Evolutionary conservation across 2,888 invertebrate species (phyloP).

Genomic region (Malachius bipustulatus): DNA sequence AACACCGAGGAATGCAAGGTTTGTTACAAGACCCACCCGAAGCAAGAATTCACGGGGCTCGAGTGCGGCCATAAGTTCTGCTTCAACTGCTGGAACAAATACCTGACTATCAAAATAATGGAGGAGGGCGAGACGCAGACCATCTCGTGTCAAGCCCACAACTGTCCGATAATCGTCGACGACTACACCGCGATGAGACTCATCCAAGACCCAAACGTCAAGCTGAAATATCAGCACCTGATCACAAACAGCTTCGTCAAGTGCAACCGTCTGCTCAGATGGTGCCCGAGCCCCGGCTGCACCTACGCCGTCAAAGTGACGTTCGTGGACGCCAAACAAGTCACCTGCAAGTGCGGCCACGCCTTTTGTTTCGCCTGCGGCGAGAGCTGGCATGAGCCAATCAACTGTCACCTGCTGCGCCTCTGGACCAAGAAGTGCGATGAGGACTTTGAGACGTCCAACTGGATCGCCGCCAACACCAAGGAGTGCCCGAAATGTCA

Average conservation of each 20-base stretch:
- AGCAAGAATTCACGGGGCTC: constrained; percentile 81
- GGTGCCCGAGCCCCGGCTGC: constrained; percentile 99
- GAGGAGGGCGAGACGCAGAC: constrained; percentile 94
- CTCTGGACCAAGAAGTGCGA: constrained; percentile 99
- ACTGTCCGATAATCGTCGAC: constrained; percentile 94
- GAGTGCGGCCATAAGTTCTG: constrained; percentile 98
- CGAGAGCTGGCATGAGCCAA: constrained; percentile 98
- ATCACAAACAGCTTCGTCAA: constrained; percentile 98
- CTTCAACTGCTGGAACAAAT: constrained; percentile 90
- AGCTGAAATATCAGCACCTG: constrained; percentile 90
- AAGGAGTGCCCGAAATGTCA: constrained; percentile 99
- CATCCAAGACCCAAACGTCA: constrained; percentile 74
- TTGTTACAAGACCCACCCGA: constrained; percentile 72
- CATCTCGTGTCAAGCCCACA: constrained; percentile 94
- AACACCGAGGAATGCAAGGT: constrained; percentile 88
- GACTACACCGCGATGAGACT: constrained; percentile 93
- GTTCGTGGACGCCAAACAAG: constrained; percentile 79
- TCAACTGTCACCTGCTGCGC: constrained; percentile 80
- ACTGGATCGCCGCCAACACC: constrained; percentile 99
- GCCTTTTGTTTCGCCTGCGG: constrained; percentile 95
- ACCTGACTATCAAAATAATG: constrained; percentile 96
- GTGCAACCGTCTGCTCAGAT: constrained; percentile 91
- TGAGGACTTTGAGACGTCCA: constrained; percentile 98
- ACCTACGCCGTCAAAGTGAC: constrained; percentile 75
- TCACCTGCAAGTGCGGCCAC: constrained; percentile 85